Evolutionary conservation across 2,888 invertebrate species (phyloP).

Genomic region (Camptogramma bilineatum): DNA sequence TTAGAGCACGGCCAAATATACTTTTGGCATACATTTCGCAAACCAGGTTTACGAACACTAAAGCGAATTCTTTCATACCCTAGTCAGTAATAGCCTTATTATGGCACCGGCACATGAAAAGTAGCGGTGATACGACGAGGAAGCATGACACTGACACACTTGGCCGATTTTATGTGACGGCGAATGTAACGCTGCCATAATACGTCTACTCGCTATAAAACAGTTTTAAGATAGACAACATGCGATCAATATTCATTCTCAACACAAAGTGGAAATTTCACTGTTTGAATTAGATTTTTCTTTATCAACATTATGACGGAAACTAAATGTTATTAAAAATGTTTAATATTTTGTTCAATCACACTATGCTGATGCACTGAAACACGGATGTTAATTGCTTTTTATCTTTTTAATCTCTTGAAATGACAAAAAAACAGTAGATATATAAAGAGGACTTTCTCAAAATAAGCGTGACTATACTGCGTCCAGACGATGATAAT

Average conservation of each 20-base stretch:
- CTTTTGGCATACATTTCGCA: not conserved
- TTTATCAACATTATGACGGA: no score
- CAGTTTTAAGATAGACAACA: not conserved
- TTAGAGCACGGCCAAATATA: not conserved
- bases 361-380: no score
- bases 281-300: not conserved
- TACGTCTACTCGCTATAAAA: slow-evolving; percentile 5
- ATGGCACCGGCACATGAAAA: slow-evolving; percentile 29
- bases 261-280: not conserved
- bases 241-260: not conserved
- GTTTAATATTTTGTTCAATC: no score
- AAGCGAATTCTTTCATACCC: not conserved
- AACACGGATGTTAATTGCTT: no score
- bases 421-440: no score
- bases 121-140: slow-evolving; percentile 34
- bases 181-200: slow-evolving; percentile 51
- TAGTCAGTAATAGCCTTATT: slow-evolving; percentile 23
- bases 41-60: not conserved
- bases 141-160: slow-evolving; percentile 59
- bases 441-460: not conserved
- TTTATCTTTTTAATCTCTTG: no score
- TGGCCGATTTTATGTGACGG: slow-evolving; percentile 52
- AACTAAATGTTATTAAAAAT: no score
- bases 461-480: not conserved
- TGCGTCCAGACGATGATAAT: slow-evolving; percentile 17